Conservation (phyloP, 2,888 invertebrate species). For the Nephrocerus scutellatus region DNA sequence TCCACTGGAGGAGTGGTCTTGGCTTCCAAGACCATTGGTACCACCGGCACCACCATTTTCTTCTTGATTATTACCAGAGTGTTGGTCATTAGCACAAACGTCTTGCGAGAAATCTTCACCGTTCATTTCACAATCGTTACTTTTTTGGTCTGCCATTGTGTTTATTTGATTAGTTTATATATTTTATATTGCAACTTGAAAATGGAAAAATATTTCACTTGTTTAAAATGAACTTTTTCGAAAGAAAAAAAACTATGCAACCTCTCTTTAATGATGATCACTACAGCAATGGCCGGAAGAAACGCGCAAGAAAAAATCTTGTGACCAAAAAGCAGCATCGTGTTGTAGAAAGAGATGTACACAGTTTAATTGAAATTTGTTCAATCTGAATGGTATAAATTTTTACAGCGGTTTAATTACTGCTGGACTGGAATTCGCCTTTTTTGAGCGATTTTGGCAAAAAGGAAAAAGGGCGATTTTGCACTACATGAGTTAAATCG, state of each 20-base stretch:
- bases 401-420: too few species aligned
- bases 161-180: constrained; percentile 15
- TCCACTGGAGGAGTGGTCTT: constrained; percentile 28
- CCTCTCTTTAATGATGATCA: constrained; percentile 39
- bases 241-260: constrained; percentile 22
- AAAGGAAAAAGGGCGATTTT: too few species aligned
- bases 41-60: constrained; percentile 59
- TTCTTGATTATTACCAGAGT: constrained; percentile 59
- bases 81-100: constrained; percentile 51
- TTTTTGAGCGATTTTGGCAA: too few species aligned
- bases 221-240: constrained; percentile 18
- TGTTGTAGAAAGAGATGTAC: background rate
- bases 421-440: too few species aligned
- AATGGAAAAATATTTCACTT: constrained; percentile 20
- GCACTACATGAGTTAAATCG: too few species aligned
- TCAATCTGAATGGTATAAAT: constrained; percentile 43
- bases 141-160: constrained; percentile 51
- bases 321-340: constrained; percentile 1
- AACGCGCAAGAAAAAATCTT: constrained; percentile 31
- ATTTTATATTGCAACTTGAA: constrained; percentile 20
- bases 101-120: constrained; percentile 75
- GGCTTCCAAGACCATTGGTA: constrained; percentile 40
- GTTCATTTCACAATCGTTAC: constrained; percentile 63
- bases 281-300: constrained; percentile 44
- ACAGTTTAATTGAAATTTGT: constrained; percentile 33